These are phyloP conservation scores for Melanotaenia boesemani DNA, from an alignment of 2,797 vertebrate genomes.

Conservation along the genomic window DNA sequence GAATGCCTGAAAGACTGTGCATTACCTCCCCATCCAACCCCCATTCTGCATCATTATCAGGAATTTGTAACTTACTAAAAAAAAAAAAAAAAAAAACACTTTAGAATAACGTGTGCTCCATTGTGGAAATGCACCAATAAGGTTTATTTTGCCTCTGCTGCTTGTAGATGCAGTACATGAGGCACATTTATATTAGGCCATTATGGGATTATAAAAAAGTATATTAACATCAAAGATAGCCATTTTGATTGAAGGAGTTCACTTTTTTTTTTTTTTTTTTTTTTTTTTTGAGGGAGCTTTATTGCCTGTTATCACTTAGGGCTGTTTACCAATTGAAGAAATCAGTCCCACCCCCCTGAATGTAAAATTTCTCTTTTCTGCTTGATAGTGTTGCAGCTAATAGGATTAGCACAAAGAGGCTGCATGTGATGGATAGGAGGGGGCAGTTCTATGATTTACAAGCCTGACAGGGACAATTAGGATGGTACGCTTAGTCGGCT, in stretches of 20 bases:
- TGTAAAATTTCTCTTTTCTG: constrained; percentile 40
- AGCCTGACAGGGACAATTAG: constrained; percentile 84
- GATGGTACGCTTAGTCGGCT: constrained; percentile 69
- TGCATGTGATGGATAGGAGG: constrained; percentile 69
- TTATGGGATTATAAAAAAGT: no score
- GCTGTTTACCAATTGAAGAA: constrained; percentile 28
- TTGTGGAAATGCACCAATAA: no score
- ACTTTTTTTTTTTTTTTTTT: background rate
- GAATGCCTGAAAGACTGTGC: no score
- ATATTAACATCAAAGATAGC: background rate
- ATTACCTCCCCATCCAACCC: no score
- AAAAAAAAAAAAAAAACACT: background rate
- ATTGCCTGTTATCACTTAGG: constrained; percentile 22
- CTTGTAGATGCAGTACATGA: no score
- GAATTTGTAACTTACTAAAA: background rate
- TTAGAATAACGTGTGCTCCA: no score
- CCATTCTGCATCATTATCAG: no score
- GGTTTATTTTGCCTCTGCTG: no score
- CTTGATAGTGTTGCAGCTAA: constrained; percentile 64
- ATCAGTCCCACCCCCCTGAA: constrained; percentile 20
- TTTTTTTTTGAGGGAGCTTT: constrained; percentile 2
- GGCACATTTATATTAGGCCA: no score
- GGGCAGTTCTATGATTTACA: constrained; percentile 77
- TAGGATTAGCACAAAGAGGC: constrained; percentile 75
- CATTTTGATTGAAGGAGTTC: background rate